These are phyloP conservation scores for Anticlea derivata DNA, from an alignment of 2,888 invertebrate genomes.

Conservation along the genomic window DNA sequence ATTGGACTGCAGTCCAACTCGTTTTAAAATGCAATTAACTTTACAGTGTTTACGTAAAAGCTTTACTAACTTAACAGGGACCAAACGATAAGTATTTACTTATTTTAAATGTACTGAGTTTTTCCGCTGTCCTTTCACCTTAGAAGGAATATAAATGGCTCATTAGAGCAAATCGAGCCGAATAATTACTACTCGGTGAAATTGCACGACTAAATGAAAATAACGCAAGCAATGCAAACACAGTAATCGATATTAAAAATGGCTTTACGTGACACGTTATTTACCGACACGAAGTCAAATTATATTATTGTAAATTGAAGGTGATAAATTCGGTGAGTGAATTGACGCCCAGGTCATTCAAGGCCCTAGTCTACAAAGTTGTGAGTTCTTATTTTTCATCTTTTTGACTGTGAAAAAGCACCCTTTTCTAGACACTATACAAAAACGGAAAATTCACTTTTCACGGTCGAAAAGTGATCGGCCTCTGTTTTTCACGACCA, in stretches of 20 bases:
- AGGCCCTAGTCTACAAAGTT: no score
- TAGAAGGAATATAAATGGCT: slow-evolving; percentile 18
- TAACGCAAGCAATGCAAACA: slow-evolving; percentile 31
- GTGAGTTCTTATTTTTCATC: no score
- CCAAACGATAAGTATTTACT: slow-evolving; percentile 13
- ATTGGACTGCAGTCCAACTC: slow-evolving; percentile 1
- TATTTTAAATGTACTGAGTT: slow-evolving; percentile 12
- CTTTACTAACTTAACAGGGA: slow-evolving; percentile 10
- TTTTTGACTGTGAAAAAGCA: no score
- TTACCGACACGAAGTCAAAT: slow-evolving; percentile 4
- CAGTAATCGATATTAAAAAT: slow-evolving; percentile 58
- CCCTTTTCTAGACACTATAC: no score
- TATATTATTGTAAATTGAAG: no score
- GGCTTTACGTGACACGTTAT: slow-evolving; percentile 54
- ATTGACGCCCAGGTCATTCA: no score
- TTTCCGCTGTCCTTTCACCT: slow-evolving; percentile 19
- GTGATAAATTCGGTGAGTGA: no score
- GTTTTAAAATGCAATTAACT: slow-evolving; percentile 22
- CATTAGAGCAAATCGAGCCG: slow-evolving; percentile 18
- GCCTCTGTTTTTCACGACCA: no score
- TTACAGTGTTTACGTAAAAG: slow-evolving; percentile 12
- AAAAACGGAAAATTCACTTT: no score
- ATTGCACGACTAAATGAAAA: slow-evolving; percentile 22
- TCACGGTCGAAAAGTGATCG: no score
- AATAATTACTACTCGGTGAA: slow-evolving; percentile 15